phyloP scores from a whole-genome alignment of 2,797 vertebrate species.

The Hipposideros larvatus region DNA sequence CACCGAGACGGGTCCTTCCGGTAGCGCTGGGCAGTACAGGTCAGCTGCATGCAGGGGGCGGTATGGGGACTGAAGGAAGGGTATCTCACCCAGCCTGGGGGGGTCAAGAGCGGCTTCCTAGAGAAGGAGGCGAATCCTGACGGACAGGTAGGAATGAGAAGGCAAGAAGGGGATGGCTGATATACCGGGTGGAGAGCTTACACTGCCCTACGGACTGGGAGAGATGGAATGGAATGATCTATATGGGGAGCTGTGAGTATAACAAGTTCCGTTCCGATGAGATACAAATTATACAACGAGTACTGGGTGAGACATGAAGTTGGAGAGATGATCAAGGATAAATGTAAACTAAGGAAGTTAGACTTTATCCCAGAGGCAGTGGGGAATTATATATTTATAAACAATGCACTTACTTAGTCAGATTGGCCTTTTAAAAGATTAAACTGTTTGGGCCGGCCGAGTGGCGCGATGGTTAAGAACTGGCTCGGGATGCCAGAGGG shows the following conservation, averaged over 20 bases:
- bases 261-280: neutral
- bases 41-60: neutral
- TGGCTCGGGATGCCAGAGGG: no score
- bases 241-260: neutral
- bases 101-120: neutral
- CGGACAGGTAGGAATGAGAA: neutral
- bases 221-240: neutral
- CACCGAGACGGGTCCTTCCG: neutral
- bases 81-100: neutral
- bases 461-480: no score
- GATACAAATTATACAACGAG: neutral
- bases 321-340: neutral
- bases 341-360: neutral
- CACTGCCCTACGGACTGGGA: neutral
- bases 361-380: conserved; percentile 7
- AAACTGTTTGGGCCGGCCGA: neutral
- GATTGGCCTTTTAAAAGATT: conserved; percentile 16
- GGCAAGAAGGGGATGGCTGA: neutral
- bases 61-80: neutral
- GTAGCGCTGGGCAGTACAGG: neutral
- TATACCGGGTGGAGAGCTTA: neutral
- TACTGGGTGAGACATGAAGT: neutral
- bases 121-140: neutral
- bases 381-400: neutral
- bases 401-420: neutral